These are phyloP conservation scores for Rotaria socialis DNA, from an alignment of 2,888 invertebrate species.

Conservation along the genomic window DNA sequence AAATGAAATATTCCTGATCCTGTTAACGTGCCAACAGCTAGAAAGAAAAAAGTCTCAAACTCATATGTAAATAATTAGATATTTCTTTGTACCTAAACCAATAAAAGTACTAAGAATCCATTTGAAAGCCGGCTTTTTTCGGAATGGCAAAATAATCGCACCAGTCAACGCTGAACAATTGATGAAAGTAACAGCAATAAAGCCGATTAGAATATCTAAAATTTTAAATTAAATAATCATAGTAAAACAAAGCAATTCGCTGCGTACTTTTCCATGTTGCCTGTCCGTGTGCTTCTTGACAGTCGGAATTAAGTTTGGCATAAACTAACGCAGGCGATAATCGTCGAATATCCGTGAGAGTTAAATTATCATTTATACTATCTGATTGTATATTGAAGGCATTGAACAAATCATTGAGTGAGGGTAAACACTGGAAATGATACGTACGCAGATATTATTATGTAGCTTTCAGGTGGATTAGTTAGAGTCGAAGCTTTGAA, in stretches of 20 bases:
- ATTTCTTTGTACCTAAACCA: slow-evolving; percentile 4
- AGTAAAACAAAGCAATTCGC: no score
- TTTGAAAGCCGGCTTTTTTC: slow-evolving; percentile 37
- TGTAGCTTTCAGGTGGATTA: no score
- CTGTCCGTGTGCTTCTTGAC: neutral
- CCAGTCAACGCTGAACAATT: slow-evolving; percentile 42
- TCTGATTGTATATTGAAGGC: neutral
- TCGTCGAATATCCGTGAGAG: neutral
- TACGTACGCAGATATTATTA: no score
- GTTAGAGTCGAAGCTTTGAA: no score
- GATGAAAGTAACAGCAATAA: slow-evolving; percentile 37
- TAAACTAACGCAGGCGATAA: neutral
- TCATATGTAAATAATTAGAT: neutral
- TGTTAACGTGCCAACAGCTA: slow-evolving; percentile 44
- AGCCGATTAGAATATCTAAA: slow-evolving; percentile 37
- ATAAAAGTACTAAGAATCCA: slow-evolving; percentile 29
- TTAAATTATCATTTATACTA: neutral
- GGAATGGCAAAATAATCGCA: slow-evolving; percentile 44
- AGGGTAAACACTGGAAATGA: neutral
- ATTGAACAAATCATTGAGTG: neutral
- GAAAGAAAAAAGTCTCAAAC: slow-evolving; percentile 30
- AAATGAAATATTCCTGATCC: slow-evolving; percentile 45
- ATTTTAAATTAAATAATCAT: neutral
- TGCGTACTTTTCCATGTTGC: neutral
- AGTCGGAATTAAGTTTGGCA: neutral